Conservation (phyloP, 1,140 invertebrate genomes). For the Penaeus japonicus region DNA sequence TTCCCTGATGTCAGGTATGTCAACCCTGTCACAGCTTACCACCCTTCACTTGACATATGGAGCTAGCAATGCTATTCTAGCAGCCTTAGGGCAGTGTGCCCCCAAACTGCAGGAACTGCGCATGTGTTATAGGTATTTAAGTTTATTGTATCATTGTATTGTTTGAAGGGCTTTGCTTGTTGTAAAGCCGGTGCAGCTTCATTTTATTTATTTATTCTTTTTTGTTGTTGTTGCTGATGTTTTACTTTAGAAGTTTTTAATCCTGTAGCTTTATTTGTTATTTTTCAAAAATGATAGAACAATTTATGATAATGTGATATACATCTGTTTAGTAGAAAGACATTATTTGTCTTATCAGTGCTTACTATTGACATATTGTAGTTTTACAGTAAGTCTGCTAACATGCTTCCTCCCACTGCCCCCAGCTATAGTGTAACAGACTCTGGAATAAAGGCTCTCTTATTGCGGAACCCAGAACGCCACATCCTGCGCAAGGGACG, state of each 20-base stretch:
- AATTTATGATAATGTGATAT: too few species aligned
- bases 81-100: constrained; percentile 19
- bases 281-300: too few species aligned
- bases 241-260: too few species aligned
- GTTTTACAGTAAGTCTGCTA: too few species aligned
- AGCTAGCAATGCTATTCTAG: constrained; percentile 27
- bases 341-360: background rate
- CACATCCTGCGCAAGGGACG: background rate
- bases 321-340: too few species aligned
- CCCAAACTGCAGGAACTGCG: constrained; percentile 3
- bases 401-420: too few species aligned
- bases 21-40: constrained; percentile 2
- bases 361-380: too few species aligned
- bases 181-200: background rate
- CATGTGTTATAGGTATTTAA: constrained; percentile 29
- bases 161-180: too few species aligned
- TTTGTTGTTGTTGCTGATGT: too few species aligned
- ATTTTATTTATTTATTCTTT: background rate
- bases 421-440: constrained; percentile 32
- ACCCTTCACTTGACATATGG: constrained; percentile 27
- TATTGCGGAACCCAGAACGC: constrained; percentile 1
- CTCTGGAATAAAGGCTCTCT: constrained; percentile 17
- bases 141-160: background rate
- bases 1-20: background rate
- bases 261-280: too few species aligned